Base-by-base conservation (phyloP, 1,140 invertebrate genomes). In the Delia radicum region DNA sequence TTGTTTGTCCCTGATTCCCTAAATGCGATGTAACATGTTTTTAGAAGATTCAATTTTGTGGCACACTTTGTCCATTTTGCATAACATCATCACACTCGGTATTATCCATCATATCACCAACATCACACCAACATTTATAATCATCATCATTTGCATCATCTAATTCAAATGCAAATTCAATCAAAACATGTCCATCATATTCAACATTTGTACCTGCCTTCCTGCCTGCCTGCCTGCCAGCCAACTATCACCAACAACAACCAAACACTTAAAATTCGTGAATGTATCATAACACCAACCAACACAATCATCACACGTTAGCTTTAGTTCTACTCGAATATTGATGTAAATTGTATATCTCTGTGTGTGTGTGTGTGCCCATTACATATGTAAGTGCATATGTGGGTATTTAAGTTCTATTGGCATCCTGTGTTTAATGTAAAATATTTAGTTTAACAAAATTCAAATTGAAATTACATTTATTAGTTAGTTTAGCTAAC, bases 91-190 rank as follows among this genome's bases (percentile, higher is more conserved):
- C 13, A 18, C 28, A 18, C 15, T 18, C 3, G 13, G 62, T 4
- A 28, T 69, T 12, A 33, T 69, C 29, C 65, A 8, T 18, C 65
- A 69, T 31, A 69, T 15, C 65, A 33, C 29, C n/a, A 18, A 37
- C 18, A 69, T 29, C 26, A n/a, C n/a, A 27, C 13, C 33, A 33
- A 10, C 4, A 33, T 33, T 7, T 33, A n/a, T 42, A 15, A 42
- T 5, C 37, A 42, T 42, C 37, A 42, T 55, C 48, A 55, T 55
- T 55, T 55, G 24, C 48, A 55, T 21, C 48, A 69, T 28, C 65
- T 69, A 69, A 74, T 74, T 62, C 73, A 61, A 48, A 74, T 74
- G 73, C 73, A 74, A 74, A 74, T 74, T 74, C 73, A 74, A 62
- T 74, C 73, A 74, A 74, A 74, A 61, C 73, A 73, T 65, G 62